A percentile compares a stretch with the other conserved stretches of the same genome.
Evolutionary conservation across 2,797 vertebrate species (phyloP).

Genomic region (Mallotus villosus): DNA sequence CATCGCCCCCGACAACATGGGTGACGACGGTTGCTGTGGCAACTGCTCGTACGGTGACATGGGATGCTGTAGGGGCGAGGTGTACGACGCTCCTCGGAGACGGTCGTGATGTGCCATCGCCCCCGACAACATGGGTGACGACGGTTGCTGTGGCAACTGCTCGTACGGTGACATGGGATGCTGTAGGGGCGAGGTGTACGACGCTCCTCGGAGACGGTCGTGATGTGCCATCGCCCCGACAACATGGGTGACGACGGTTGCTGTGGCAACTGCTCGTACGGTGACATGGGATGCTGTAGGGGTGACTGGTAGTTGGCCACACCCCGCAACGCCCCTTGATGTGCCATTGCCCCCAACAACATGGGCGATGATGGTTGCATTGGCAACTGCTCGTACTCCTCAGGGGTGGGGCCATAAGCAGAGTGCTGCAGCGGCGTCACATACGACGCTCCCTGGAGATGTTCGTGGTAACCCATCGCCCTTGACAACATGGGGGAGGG

Average conservation of each 20-base stretch:
- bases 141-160: slow-evolving; percentile 28
- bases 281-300: neutral
- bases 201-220: slow-evolving; percentile 33
- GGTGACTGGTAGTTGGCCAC: neutral
- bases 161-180: slow-evolving; percentile 51
- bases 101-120: slow-evolving; percentile 54
- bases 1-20: slow-evolving; percentile 59
- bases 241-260: slow-evolving; percentile 67
- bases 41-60: slow-evolving; percentile 39
- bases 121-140: slow-evolving; percentile 55
- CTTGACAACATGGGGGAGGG: slow-evolving; percentile 47
- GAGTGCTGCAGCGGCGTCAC: slow-evolving; percentile 48
- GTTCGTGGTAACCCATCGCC: slow-evolving; percentile 62
- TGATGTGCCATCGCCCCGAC: slow-evolving; percentile 39
- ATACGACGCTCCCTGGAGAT: slow-evolving; percentile 61
- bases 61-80: slow-evolving; percentile 55
- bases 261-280: neutral
- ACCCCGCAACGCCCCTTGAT: slow-evolving; percentile 31
- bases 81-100: slow-evolving; percentile 52
- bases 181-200: slow-evolving; percentile 44
- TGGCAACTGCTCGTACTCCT: slow-evolving; percentile 1
- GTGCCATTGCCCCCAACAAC: slow-evolving; percentile 31
- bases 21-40: slow-evolving; percentile 50
- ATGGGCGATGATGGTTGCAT: slow-evolving; percentile 66
- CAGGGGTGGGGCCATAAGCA: slow-evolving; percentile 47